phyloP scores from a whole-genome alignment of 2,113 vertebrate genomes.

The Vombatus ursinus region DNA sequence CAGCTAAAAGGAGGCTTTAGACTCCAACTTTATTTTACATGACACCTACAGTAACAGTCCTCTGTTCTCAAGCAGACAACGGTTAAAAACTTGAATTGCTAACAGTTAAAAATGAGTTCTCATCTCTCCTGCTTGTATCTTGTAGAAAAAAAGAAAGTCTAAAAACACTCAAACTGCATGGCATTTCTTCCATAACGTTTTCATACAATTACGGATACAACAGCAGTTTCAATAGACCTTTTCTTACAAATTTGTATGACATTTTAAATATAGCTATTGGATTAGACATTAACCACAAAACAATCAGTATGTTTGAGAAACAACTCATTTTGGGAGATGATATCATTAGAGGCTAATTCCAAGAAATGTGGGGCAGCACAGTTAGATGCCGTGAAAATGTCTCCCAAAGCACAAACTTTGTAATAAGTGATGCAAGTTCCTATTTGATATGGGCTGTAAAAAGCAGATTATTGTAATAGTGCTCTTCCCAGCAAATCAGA shows the following conservation, averaged over 20 bases:
- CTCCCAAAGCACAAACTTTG: conserved; percentile 79
- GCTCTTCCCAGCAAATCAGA: conserved; percentile 78
- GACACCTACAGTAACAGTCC: conserved; percentile 85
- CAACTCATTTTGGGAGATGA: conserved; percentile 75
- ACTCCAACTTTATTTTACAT: conserved; percentile 88
- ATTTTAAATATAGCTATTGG: conserved; percentile 67
- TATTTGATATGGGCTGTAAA: conserved; percentile 77
- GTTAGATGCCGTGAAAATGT: conserved; percentile 71
- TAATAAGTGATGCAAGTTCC: conserved; percentile 73
- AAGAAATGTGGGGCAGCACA: conserved; percentile 68
- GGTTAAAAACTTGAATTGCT: conserved; percentile 67
- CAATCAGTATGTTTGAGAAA: conserved; percentile 69
- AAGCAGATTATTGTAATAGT: conserved; percentile 77
- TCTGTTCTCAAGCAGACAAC: conserved; percentile 78
- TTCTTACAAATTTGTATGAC: conserved; percentile 54
- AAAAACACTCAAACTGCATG: conserved; percentile 60
- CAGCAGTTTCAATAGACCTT: conserved; percentile 33
- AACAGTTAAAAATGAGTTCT: conserved; percentile 71
- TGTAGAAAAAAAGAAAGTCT: neutral
- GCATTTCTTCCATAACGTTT: conserved; percentile 46
- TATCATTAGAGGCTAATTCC: conserved; percentile 76
- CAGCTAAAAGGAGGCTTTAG: conserved; percentile 84
- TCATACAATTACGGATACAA: conserved; percentile 54
- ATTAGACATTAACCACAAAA: conserved; percentile 75
- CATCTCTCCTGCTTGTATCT: conserved; percentile 43